Evolutionary conservation across 1,140 invertebrate species (phyloP), one percentile per base, ranked within the genome.

Genomic region (Callitettix versicolor): DNA sequence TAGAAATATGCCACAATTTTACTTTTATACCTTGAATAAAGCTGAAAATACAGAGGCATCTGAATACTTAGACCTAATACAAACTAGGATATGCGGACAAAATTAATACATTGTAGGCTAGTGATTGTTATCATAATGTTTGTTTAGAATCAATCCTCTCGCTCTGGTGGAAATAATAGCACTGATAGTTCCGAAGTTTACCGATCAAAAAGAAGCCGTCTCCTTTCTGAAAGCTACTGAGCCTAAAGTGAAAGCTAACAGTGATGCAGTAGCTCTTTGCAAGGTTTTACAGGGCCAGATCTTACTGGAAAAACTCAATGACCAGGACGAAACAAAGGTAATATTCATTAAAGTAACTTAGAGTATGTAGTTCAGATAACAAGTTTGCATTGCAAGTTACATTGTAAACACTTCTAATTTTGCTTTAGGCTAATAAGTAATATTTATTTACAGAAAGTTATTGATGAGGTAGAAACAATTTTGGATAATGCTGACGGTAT

Each of bases 71-170:
- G n/a, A n/a, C n/a, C n/a, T n/a, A n/a, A n/a, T n/a, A n/a, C n/a
- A n/a, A n/a, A n/a, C n/a, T n/a, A n/a, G n/a, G n/a, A n/a, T n/a
- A n/a, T n/a, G n/a, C n/a, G n/a, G n/a, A n/a, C n/a, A n/a, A n/a
- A n/a, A n/a, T n/a, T n/a, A n/a, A n/a, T n/a, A n/a, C n/a, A n/a
- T n/a, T n/a, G n/a, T n/a, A n/a, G n/a, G n/a, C n/a, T n/a, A n/a
- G n/a, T n/a, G n/a, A n/a, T n/a, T n/a, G n/a, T n/a, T n/a, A n/a
- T n/a, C n/a, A n/a, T n/a, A n/a, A n/a, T n/a, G n/a, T n/a, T n/a
- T n/a, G n/a, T n/a, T n/a, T n/a, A 95, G 93, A 71, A 95, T 98
- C 53, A 97, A 95, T 72, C 90, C 89, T 1, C 72, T 97, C 46
- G 89, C 91, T 0, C 70, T 97, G 46, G 85, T 95, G 24, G 91